These are phyloP conservation scores for Anarhynchus alexandrinus DNA, from an alignment of 2,113 vertebrate species.

Conservation along the genomic window DNA sequence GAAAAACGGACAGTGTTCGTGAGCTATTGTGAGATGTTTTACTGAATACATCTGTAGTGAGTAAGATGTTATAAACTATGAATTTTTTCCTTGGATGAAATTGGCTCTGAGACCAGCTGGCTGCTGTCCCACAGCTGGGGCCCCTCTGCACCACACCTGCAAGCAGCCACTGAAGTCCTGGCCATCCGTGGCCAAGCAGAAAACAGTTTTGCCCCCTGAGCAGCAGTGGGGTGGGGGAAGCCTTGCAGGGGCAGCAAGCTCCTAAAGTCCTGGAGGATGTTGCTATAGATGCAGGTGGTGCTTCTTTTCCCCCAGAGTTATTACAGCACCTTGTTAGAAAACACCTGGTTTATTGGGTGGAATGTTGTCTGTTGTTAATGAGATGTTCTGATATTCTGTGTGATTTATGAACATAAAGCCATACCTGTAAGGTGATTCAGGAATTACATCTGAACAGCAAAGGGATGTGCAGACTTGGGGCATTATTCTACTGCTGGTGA, in stretches of 20 bases:
- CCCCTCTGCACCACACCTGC: neutral
- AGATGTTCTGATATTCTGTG: neutral
- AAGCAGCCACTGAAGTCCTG: neutral
- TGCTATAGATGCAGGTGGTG: neutral
- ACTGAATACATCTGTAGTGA: neutral
- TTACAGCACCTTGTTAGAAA: neutral
- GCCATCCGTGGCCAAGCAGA: neutral
- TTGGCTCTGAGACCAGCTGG: neutral
- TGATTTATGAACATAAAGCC: neutral
- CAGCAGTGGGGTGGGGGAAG: neutral
- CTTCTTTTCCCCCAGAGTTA: neutral
- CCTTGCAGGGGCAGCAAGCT: neutral
- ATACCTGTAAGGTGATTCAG: neutral
- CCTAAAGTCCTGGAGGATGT: neutral
- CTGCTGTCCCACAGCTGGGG: neutral
- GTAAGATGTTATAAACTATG: neutral
- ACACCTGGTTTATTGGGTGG: neutral
- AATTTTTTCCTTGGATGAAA: neutral
- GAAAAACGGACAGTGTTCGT: neutral
- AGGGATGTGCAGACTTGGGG: neutral
- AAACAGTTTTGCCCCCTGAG: neutral
- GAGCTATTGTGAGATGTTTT: neutral
- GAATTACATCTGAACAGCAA: neutral
- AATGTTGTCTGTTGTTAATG: neutral
- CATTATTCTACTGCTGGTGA: neutral